Evolutionary conservation across 2,797 vertebrate genomes (phyloP).

Genomic region (Xenentodon cancila): DNA sequence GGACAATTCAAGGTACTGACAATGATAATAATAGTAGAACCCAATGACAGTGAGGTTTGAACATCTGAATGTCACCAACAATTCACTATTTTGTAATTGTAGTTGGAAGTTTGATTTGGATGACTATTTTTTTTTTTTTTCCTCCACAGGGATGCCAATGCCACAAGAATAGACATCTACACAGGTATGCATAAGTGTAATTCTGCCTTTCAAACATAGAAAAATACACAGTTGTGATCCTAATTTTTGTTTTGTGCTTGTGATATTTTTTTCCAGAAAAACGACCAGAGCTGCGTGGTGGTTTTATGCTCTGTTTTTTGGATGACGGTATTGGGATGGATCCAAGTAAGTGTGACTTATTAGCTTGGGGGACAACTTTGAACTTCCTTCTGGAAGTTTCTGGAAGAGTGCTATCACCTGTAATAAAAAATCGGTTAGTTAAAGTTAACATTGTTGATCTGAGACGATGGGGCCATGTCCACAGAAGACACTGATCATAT

Average conservation of each 20-base stretch:
- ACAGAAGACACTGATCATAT: too few species aligned
- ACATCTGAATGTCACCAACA: background rate
- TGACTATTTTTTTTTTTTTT: slow-evolving; percentile 34
- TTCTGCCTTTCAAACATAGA: background rate
- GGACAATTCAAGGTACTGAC: slow-evolving; percentile 95
- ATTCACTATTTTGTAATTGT: background rate
- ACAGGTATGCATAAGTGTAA: slow-evolving; percentile 83
- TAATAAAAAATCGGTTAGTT: too few species aligned
- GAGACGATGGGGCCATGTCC: too few species aligned
- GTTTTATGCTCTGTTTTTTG: slow-evolving; percentile 96
- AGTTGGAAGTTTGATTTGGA: slow-evolving; percentile 16
- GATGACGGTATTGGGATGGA: slow-evolving; percentile 99
- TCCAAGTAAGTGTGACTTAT: slow-evolving; percentile 85
- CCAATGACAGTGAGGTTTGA: background rate
- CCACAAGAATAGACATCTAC: slow-evolving; percentile 96
- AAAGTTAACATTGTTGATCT: too few species aligned
- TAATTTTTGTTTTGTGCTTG: slow-evolving; percentile 14
- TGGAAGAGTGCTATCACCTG: too few species aligned
- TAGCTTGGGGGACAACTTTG: background rate
- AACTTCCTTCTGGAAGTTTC: too few species aligned
- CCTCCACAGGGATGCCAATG: slow-evolving; percentile 91
- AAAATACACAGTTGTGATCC: background rate
- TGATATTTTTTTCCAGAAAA: slow-evolving; percentile 80
- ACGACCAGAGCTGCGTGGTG: slow-evolving; percentile 89
- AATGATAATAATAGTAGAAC: background rate